Percentiles rank a stretch among this genome's conserved stretches.
phyloP scores from a whole-genome alignment of 2,113 vertebrate species.

The Dromas ardeola region DNA sequence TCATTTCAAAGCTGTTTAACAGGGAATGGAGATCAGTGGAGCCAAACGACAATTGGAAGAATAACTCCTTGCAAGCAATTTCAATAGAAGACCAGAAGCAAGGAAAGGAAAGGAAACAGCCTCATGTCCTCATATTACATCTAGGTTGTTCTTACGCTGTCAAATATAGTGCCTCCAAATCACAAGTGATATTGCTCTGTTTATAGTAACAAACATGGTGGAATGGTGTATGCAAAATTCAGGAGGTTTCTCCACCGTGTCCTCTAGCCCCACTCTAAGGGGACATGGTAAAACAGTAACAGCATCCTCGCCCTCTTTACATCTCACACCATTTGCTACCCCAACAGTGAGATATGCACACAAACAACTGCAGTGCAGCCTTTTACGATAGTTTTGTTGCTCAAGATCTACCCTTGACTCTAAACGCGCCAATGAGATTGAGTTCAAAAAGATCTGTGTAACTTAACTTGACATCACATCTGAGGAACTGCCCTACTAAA shows the following conservation, averaged over 20 bases:
- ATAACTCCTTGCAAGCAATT: not conserved
- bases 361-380: not conserved
- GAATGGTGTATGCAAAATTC: fast-evolving
- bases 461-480: not conserved
- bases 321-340: not conserved
- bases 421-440: fast-evolving
- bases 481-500: not conserved
- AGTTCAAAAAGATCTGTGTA: not conserved
- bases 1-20: not conserved
- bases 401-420: not conserved
- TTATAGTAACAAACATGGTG: not conserved
- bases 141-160: not conserved
- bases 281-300: not conserved
- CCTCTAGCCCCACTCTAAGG: not conserved
- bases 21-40: not conserved
- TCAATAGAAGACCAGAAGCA: not conserved
- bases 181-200: not conserved
- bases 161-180: not conserved
- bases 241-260: not conserved
- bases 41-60: not conserved
- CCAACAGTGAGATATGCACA: not conserved
- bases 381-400: not conserved
- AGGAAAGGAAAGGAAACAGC: not conserved
- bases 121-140: not conserved
- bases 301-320: not conserved